These are phyloP conservation scores for Diarsia brunnea DNA, from an alignment of 2,888 invertebrate genomes.

Conservation along the genomic window DNA sequence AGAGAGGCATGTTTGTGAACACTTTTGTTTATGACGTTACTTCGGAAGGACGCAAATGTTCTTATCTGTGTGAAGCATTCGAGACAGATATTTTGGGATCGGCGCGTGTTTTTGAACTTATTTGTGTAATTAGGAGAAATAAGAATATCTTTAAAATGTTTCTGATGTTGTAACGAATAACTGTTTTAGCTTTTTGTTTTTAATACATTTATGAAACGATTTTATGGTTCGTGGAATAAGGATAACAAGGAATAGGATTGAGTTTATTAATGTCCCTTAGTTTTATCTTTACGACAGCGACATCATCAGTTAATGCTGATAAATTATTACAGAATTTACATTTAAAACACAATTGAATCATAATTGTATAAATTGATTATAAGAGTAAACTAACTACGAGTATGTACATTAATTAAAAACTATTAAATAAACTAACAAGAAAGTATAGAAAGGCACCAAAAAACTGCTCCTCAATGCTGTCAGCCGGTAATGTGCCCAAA, in stretches of 20 bases:
- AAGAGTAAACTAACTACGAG: no score
- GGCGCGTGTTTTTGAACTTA: constrained; percentile 44
- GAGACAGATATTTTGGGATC: constrained; percentile 28
- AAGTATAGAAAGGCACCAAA: no score
- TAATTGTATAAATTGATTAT: no score
- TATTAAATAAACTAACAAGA: no score
- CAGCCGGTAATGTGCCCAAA: no score
- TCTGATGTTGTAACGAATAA: constrained; percentile 4
- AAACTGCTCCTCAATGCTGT: no score
- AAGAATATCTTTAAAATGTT: constrained; percentile 10
- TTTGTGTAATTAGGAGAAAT: constrained; percentile 43
- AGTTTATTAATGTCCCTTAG: neutral
- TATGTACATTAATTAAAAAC: no score
- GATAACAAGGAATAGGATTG: neutral
- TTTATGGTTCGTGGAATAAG: constrained; percentile 2
- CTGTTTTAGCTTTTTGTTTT: constrained; percentile 5
- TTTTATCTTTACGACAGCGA: neutral
- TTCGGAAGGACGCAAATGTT: constrained; percentile 31
- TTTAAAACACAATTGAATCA: neutral
- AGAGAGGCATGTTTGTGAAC: constrained; percentile 10
- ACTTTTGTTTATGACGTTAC: constrained; percentile 49
- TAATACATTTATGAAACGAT: neutral
- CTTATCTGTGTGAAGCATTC: constrained; percentile 34
- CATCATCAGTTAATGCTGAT: neutral
- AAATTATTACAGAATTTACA: neutral